Evolutionary conservation across 2,888 invertebrate species (phyloP).

Genomic region (Zeuzera pyrina): DNA sequence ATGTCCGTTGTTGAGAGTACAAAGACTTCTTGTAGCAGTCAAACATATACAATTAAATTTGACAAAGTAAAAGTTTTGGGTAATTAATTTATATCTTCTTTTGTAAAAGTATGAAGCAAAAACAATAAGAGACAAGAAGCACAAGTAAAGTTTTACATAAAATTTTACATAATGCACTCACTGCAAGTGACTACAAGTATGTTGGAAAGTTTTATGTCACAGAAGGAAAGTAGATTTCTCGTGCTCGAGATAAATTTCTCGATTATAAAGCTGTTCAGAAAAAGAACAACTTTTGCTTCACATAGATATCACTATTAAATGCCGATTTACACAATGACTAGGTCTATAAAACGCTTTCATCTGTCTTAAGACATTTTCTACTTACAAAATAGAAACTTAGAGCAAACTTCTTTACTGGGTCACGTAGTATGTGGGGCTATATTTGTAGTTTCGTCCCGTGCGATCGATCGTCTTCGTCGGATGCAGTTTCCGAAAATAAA

Average conservation of each 20-base stretch:
- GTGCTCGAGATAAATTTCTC: conserved; percentile 12
- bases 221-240: conserved; percentile 34
- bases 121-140: no score
- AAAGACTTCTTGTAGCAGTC: no score
- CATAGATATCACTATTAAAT: conserved; percentile 2
- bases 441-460: conserved; percentile 27
- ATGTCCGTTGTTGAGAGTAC: no score
- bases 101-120: no score
- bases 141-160: no score
- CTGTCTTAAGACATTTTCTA: conserved; percentile 1
- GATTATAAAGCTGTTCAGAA: conserved; percentile 1
- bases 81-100: no score
- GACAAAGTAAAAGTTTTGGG: no score
- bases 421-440: conserved; percentile 25
- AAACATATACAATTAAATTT: no score
- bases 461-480: conserved; percentile 34
- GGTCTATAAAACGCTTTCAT: conserved; percentile 1
- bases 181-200: conserved; percentile 20
- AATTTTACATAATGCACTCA: conserved; percentile 13
- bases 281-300: conserved; percentile 5
- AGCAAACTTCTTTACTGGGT: conserved; percentile 22
- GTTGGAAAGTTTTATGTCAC: conserved; percentile 29
- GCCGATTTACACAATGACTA: conserved; percentile 6
- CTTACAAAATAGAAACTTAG: conserved; percentile 18
- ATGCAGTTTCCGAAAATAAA: conserved; percentile 36